These are phyloP conservation scores for Boulengeromyrus knoepffleri DNA, from an alignment of 2,113 vertebrate genomes.

Conservation along the genomic window DNA sequence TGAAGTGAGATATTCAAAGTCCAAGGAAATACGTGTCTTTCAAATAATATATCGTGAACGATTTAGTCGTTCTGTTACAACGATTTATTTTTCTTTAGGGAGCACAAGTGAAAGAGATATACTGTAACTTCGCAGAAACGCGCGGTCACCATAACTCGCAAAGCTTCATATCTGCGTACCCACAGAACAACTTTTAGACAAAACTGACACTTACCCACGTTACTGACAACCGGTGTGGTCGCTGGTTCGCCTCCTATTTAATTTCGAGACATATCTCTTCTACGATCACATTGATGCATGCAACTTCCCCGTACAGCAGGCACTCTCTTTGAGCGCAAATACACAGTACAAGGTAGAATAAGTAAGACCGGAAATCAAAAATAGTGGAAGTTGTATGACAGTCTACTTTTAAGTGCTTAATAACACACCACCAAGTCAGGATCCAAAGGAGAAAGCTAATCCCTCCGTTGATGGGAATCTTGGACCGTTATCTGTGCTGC, in stretches of 20 bases:
- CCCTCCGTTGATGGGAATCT: conserved; percentile 60
- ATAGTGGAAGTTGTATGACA: not conserved
- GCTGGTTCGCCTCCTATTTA: conserved; percentile 29
- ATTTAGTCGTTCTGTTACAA: not conserved
- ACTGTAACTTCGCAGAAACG: not conserved
- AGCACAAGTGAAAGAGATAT: not conserved
- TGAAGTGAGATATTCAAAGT: not conserved
- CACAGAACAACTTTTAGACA: not conserved
- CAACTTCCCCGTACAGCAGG: conserved; percentile 70
- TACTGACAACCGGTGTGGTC: conserved; percentile 24
- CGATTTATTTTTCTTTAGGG: not conserved
- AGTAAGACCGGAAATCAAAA: conserved; percentile 17
- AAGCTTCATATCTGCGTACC: not conserved
- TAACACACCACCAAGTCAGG: conserved; percentile 41
- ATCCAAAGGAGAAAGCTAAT: conserved; percentile 52
- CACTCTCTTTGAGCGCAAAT: conserved; percentile 8
- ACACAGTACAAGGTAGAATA: not conserved
- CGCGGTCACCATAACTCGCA: not conserved
- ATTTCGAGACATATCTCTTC: conserved; percentile 55
- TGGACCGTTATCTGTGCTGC: conserved; percentile 57
- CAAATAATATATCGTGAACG: not conserved
- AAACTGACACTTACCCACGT: conserved; percentile 46
- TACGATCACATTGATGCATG: conserved; percentile 47
- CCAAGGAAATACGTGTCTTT: not conserved
- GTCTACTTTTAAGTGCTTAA: conserved; percentile 37